A percentile compares a stretch with the other conserved stretches of the same genome.
phyloP scores from a whole-genome alignment of 2,797 vertebrate genomes.

The Eulemur coronatus region DNA sequence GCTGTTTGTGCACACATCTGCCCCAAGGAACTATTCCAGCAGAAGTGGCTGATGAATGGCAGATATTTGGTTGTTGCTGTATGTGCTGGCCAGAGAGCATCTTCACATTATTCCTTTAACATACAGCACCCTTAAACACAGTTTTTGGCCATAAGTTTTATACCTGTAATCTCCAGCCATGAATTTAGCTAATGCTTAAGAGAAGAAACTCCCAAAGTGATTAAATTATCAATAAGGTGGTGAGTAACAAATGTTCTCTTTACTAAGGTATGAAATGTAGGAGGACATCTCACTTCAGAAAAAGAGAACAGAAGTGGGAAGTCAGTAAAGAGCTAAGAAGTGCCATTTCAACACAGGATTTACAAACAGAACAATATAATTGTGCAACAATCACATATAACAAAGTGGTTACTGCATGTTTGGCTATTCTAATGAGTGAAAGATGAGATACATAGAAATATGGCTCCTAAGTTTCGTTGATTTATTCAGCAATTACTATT shows the following conservation, averaged over 20 bases:
- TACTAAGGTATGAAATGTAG: not conserved
- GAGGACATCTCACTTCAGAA: not conserved
- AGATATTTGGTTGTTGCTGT: not conserved
- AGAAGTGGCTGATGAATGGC: not conserved
- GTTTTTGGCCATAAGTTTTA: not conserved
- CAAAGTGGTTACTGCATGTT: not conserved
- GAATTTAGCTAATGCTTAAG: not conserved
- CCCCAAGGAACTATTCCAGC: not conserved
- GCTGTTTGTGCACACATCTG: not conserved
- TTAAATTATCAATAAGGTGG: not conserved
- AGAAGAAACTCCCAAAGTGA: not conserved
- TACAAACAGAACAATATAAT: not conserved
- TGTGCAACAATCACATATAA: not conserved
- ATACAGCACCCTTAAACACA: not conserved
- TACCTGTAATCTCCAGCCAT: not conserved
- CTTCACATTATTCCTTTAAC: not conserved
- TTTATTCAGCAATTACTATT: not conserved
- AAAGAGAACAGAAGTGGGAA: not conserved
- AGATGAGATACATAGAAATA: not conserved
- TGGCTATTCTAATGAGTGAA: not conserved
- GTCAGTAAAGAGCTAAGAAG: not conserved
- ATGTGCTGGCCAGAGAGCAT: not conserved
- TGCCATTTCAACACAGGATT: not conserved
- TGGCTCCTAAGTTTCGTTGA: not conserved
- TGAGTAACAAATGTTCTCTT: not conserved